Evolutionary conservation across 2,888 invertebrate genomes (phyloP).

Genomic region (Pandemis cinnamomeana): DNA sequence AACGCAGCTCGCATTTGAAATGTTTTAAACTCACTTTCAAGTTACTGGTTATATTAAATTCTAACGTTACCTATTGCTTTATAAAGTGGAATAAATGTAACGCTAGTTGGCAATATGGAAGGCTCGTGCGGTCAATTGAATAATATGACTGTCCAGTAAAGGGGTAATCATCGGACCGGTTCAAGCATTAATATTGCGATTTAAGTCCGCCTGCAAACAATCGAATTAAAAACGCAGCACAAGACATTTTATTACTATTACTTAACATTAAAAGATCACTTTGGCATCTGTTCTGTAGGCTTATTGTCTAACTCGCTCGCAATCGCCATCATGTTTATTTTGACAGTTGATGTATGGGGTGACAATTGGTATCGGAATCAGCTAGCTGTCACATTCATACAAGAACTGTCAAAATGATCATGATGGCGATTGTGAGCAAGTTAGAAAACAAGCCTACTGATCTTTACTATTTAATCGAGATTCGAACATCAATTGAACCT

Average conservation of each 20-base stretch:
- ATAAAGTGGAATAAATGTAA: conserved; percentile 45
- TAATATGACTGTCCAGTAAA: conserved; percentile 64
- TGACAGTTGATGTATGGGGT: too few relatives aligned
- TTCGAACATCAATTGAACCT: too few relatives aligned
- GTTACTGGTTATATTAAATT: conserved; percentile 8
- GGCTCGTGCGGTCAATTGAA: conserved; percentile 66
- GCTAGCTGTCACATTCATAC: too few relatives aligned
- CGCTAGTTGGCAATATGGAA: conserved; percentile 54
- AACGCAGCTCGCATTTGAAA: background rate
- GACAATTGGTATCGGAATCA: too few relatives aligned
- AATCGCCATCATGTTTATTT: too few relatives aligned
- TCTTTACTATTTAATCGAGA: too few relatives aligned
- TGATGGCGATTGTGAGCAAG: too few relatives aligned
- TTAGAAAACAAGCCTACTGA: too few relatives aligned
- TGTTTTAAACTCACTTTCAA: conserved; percentile 31
- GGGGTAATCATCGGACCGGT: conserved; percentile 60
- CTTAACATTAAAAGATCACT: too few relatives aligned
- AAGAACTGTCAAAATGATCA: too few relatives aligned
- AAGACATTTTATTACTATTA: background rate
- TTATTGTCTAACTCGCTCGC: too few relatives aligned
- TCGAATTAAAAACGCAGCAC: conserved; percentile 10
- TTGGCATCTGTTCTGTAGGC: too few relatives aligned
- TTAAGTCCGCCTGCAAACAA: conserved; percentile 20
- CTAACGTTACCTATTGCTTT: conserved; percentile 33
- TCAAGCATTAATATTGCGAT: conserved; percentile 36